Percentiles rank a stretch among this genome's conserved stretches.
Evolutionary conservation across 2,113 vertebrate genomes (phyloP).

Genomic region (Rhadina sibilatrix): DNA sequence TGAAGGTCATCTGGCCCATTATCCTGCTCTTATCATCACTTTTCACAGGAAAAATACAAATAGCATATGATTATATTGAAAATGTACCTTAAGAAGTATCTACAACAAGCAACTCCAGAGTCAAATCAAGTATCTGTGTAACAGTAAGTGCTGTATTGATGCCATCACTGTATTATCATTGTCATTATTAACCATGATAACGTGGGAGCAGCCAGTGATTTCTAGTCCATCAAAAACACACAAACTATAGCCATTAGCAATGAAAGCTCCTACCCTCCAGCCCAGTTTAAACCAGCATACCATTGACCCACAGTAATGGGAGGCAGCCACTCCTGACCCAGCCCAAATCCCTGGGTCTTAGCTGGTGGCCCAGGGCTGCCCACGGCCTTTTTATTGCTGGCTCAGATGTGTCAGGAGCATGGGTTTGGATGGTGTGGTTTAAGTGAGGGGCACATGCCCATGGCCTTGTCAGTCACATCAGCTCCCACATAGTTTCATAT

Average conservation of each 20-base stretch:
- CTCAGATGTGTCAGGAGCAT: not conserved
- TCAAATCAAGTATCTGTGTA: not conserved
- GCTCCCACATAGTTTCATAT: not conserved
- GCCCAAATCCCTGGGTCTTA: no score
- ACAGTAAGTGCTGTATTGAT: not conserved
- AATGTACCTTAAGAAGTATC: not conserved
- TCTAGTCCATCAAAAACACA: not conserved
- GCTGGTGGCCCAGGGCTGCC: not conserved
- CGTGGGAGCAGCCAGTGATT: not conserved
- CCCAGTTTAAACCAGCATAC: not conserved
- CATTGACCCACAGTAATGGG: fast-evolving
- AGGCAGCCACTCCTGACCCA: not conserved
- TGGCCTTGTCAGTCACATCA: not conserved
- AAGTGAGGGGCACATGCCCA: no score
- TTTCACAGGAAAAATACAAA: not conserved
- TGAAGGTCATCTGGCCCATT: not conserved
- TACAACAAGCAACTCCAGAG: not conserved
- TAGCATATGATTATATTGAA: not conserved
- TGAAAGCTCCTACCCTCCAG: not conserved
- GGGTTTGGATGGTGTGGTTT: not conserved
- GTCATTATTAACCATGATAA: not conserved
- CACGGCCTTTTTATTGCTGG: not conserved
- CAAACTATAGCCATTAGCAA: fast-evolving
- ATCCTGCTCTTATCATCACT: not conserved
- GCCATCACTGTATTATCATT: not conserved